Percentiles rank a stretch among this genome's conserved stretches.
Conservation (phyloP, 2,113 vertebrate genomes). For the Cairina moschata region DNA sequence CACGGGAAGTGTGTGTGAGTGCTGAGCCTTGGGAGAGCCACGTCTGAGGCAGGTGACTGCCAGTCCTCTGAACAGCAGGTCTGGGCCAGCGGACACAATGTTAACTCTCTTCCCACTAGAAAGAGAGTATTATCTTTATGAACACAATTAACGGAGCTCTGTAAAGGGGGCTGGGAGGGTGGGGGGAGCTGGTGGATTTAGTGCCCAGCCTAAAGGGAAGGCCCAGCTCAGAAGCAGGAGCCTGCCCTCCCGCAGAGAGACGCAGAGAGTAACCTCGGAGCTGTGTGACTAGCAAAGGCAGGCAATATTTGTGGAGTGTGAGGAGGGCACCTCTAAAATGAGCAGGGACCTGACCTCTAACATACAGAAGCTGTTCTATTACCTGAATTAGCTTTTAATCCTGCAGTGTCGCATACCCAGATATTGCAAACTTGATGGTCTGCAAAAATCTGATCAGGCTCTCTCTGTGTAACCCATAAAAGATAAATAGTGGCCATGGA, state of each 20-base stretch:
- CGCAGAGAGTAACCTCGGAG: background rate
- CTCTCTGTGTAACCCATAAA: background rate
- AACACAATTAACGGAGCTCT: background rate
- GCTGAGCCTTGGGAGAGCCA: background rate
- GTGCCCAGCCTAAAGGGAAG: background rate
- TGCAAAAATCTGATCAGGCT: background rate
- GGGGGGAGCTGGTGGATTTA: background rate
- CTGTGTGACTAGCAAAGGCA: background rate
- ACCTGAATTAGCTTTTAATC: background rate
- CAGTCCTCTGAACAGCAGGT: background rate
- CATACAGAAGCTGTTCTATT: background rate
- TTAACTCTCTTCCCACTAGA: background rate
- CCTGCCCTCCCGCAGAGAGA: background rate
- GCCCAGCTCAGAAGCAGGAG: background rate
- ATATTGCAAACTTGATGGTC: background rate
- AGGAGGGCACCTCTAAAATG: background rate
- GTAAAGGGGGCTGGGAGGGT: background rate
- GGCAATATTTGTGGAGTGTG: background rate
- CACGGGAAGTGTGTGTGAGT: background rate
- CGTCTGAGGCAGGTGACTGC: background rate
- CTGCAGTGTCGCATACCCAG: background rate
- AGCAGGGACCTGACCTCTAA: background rate
- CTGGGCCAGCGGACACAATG: background rate
- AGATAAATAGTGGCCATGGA: background rate
- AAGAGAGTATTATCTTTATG: background rate